Conservation (phyloP, 2,797 vertebrate species). For the Buceros bicornis region DNA sequence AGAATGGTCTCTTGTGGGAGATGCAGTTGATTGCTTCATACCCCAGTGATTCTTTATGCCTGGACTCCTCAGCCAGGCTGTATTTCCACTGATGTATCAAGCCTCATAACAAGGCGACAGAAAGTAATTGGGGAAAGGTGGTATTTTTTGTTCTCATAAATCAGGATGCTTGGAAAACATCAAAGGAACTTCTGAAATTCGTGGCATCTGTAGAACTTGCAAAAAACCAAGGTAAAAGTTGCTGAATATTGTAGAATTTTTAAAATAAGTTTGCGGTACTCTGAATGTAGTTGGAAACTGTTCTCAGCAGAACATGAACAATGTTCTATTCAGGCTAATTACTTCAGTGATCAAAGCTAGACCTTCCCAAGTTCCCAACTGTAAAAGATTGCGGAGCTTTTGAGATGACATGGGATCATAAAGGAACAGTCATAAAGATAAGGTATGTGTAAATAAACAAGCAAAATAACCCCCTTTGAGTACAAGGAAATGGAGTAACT, state of each 20-base stretch:
- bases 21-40: slow-evolving; percentile 19
- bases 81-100: neutral
- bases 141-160: slow-evolving; percentile 48
- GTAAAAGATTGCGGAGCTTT: slow-evolving; percentile 40
- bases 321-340: slow-evolving; percentile 54
- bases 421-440: slow-evolving; percentile 64
- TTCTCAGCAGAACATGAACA: slow-evolving; percentile 35
- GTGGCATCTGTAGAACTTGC: slow-evolving; percentile 1
- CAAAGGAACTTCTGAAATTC: slow-evolving; percentile 39
- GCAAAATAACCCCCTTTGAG: slow-evolving; percentile 26
- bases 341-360: slow-evolving; percentile 71
- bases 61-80: neutral
- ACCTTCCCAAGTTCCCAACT: slow-evolving; percentile 42
- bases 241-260: slow-evolving; percentile 14
- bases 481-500: slow-evolving; percentile 11
- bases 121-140: slow-evolving; percentile 8
- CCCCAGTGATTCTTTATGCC: neutral
- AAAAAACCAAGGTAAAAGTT: slow-evolving; percentile 5
- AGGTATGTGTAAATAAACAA: slow-evolving; percentile 68
- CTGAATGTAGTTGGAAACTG: slow-evolving; percentile 21
- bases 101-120: neutral
- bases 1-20: neutral
- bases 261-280: slow-evolving; percentile 21
- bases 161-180: slow-evolving; percentile 40
- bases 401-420: slow-evolving; percentile 49